phyloP scores from a whole-genome alignment of 2,797 vertebrate species.

The Alectoris magna region DNA sequence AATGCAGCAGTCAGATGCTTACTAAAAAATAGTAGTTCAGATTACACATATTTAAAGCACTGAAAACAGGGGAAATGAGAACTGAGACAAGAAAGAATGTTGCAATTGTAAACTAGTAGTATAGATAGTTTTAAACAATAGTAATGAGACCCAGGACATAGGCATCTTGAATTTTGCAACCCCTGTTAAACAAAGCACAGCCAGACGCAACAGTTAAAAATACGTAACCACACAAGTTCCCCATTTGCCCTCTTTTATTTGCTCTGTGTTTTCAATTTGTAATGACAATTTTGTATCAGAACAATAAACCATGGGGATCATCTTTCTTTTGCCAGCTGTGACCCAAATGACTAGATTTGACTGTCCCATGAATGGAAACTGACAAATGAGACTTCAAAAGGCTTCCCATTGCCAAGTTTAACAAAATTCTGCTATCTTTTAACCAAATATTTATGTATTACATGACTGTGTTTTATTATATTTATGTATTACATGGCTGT shows the following conservation, averaged over 20 bases:
- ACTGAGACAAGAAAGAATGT: neutral
- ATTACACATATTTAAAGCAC: slow-evolving; percentile 29
- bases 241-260: slow-evolving; percentile 74
- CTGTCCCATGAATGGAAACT: slow-evolving; percentile 64
- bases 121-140: slow-evolving; percentile 67
- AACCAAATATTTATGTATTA: slow-evolving; percentile 75
- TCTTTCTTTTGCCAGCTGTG: slow-evolving; percentile 72
- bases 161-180: slow-evolving; percentile 65
- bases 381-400: slow-evolving; percentile 71
- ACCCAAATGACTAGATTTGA: slow-evolving; percentile 64
- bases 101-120: slow-evolving; percentile 59
- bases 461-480: slow-evolving; percentile 70
- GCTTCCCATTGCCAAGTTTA: slow-evolving; percentile 66
- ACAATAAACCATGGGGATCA: slow-evolving; percentile 69
- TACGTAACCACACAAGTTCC: slow-evolving; percentile 66
- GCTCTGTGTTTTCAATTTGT: slow-evolving; percentile 72
- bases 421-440: slow-evolving; percentile 73
- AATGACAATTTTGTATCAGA: slow-evolving; percentile 75
- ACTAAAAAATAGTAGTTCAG: slow-evolving; percentile 59
- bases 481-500: slow-evolving; percentile 73
- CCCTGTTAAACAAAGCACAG: slow-evolving; percentile 59
- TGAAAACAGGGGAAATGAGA: slow-evolving; percentile 27
- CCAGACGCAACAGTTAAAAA: slow-evolving; percentile 69
- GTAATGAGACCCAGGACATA: slow-evolving; percentile 59
- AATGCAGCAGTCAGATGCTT: slow-evolving; percentile 4